Base-by-base conservation (phyloP, 2,113 vertebrate genomes). In the Sinocyclocheilus rhinocerous region DNA sequence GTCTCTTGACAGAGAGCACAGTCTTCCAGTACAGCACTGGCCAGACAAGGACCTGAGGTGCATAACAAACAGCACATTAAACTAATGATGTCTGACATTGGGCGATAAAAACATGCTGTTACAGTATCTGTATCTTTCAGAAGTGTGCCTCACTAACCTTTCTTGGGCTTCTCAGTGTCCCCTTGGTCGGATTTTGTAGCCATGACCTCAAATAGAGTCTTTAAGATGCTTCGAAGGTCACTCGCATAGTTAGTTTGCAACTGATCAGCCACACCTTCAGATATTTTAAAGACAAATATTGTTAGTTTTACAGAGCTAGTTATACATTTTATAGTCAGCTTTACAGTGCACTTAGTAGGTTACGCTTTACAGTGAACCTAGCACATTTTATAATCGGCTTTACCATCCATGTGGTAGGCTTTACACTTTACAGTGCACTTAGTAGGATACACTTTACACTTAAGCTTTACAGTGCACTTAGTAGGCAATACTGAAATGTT, bases 231-330 rank as follows among this genome's bases (percentile, higher is more conserved):
- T 81, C 98, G 95, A 82, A 99, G 94, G 92, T 99, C 98, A 84
- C 98, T 99, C 18, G 98, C 98, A 36, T 99, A 99, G 94, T 99
- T 99, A 4, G 98, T 99, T 94, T 99, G 98, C 90, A 99, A 93
- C 92, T 99, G 98, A 95, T 99, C 98, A 73, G 98, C 98, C 76
- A 99, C 98, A 85, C 98, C 98, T 97, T 72, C 39, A 67, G 61
- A 81, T 20, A 13, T 80, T 61, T 18, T 1, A 55, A 72, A 52
- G 10, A 69, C 0, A 76, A 48, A 15, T 16, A 20, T 9, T 52
- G 18, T 45, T 10, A 10, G 45, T 55, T 55, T 55, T 55, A 52
- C 50, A 52, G 50, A 16, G 15, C 50, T 52, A 16, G 50, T 16
- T 15, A 52, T 5, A 52, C 4, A 16, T 55, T 45, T 52, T 55